Conservation (phyloP, 2,888 invertebrate species). For the Anthophora plumipes region DNA sequence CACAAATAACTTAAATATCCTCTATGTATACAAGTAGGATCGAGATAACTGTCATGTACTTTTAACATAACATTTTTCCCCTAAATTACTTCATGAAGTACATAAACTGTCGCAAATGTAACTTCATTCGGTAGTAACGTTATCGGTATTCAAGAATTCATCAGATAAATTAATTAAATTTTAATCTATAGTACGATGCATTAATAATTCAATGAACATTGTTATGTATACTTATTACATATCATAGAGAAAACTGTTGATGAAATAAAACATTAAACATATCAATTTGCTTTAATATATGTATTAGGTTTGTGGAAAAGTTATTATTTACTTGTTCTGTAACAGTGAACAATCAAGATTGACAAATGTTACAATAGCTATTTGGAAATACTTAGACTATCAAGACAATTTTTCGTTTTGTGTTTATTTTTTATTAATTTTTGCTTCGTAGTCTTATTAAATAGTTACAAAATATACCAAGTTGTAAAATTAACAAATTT, state of each 20-base stretch:
- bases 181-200: constrained; percentile 46
- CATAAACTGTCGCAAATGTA: constrained; percentile 26
- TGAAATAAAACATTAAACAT: constrained; percentile 48
- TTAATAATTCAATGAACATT: constrained; percentile 38
- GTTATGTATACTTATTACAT: constrained; percentile 42
- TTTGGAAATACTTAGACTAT: not conserved
- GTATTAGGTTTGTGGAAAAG: constrained; percentile 39
- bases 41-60: constrained; percentile 25
- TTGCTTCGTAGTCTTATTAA: not conserved
- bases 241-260: constrained; percentile 41
- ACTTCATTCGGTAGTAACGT: constrained; percentile 26
- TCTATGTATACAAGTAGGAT: constrained; percentile 41
- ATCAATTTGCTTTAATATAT: constrained; percentile 41
- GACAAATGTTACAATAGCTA: not conserved
- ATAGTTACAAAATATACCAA: no score
- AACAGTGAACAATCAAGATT: not conserved
- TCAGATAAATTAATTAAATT: constrained; percentile 42
- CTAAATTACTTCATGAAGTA: constrained; percentile 32
- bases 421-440: not conserved
- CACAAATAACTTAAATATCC: constrained; percentile 29
- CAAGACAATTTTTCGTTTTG: not conserved
- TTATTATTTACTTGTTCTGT: constrained; percentile 12
- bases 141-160: constrained; percentile 30
- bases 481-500: no score
- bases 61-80: constrained; percentile 24